Conservation (phyloP, 92 coral and sea anemone genomes). For the Umimayanthus kanabou region DNA sequence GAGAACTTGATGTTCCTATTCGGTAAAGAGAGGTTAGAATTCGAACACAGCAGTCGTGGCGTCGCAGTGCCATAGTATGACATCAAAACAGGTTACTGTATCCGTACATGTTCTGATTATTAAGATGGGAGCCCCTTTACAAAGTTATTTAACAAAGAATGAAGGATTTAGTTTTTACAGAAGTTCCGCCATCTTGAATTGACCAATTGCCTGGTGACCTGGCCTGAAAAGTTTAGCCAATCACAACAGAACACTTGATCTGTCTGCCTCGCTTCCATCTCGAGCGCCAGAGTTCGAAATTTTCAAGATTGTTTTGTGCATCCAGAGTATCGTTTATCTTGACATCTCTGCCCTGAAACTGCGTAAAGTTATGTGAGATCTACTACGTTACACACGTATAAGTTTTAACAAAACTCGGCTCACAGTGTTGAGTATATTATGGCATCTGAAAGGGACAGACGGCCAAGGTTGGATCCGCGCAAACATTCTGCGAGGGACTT, state of each 20-base stretch:
- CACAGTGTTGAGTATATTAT: not conserved
- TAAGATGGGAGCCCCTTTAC: not conserved
- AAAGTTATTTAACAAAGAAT: no score
- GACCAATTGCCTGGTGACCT: not conserved
- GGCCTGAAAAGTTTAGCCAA: slow-evolving; percentile 17
- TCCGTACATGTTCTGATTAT: not conserved
- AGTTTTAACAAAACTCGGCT: not conserved
- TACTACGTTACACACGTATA: not conserved
- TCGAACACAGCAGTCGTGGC: not conserved
- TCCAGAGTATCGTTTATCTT: not conserved
- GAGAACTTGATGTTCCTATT: not conserved
- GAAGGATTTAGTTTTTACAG: no score
- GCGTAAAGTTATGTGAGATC: not conserved
- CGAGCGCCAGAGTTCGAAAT: slow-evolving; percentile 29
- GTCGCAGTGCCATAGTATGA: slow-evolving; percentile 1
- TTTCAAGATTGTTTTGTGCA: no score
- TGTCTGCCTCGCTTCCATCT: not conserved
- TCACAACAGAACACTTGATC: not conserved
- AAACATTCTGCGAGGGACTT: slow-evolving; percentile 27
- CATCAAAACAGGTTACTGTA: not conserved
- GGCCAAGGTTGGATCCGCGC: slow-evolving; percentile 4
- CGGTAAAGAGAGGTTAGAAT: not conserved
- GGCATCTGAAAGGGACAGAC: not conserved
- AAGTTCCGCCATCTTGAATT: slow-evolving; percentile 4
- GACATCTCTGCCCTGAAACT: not conserved